Conservation (phyloP, 2,888 invertebrate species). For the Drosophila limbata region DNA sequence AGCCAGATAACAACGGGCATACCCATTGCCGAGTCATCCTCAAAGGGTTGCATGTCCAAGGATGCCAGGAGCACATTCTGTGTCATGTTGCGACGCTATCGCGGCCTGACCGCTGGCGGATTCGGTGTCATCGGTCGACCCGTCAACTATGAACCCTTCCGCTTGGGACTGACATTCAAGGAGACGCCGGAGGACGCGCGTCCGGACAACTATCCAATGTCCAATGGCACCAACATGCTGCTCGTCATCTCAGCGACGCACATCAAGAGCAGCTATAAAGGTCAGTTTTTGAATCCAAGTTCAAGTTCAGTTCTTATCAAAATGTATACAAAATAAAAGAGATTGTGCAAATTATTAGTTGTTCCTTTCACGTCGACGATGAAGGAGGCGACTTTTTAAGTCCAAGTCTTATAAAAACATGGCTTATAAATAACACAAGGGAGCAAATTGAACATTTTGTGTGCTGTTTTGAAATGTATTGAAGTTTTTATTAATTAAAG, state of each 20-base stretch:
- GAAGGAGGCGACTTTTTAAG: too few relatives aligned
- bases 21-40: conserved; percentile 86
- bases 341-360: too few relatives aligned
- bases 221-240: conserved; percentile 86
- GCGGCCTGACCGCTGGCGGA: conserved; percentile 87
- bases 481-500: too few relatives aligned
- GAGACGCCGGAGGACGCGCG: conserved; percentile 86
- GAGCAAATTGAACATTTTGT: too few relatives aligned
- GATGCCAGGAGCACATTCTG: conserved; percentile 87
- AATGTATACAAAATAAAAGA: too few relatives aligned
- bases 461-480: too few relatives aligned
- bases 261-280: conserved; percentile 91
- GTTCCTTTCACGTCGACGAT: too few relatives aligned
- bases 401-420: too few relatives aligned
- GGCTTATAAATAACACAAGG: too few relatives aligned
- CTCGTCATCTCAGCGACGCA: conserved; percentile 91
- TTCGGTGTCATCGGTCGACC: conserved; percentile 88
- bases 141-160: conserved; percentile 90
- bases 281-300: too few relatives aligned
- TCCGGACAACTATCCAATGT: conserved; percentile 80
- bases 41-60: conserved; percentile 83
- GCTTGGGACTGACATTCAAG: conserved; percentile 90
- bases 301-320: too few relatives aligned
- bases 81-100: conserved; percentile 89
- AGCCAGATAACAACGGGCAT: conserved; percentile 90